Base-by-base conservation (phyloP, 2,797 vertebrate species). In the Gorsachius magnificus region DNA sequence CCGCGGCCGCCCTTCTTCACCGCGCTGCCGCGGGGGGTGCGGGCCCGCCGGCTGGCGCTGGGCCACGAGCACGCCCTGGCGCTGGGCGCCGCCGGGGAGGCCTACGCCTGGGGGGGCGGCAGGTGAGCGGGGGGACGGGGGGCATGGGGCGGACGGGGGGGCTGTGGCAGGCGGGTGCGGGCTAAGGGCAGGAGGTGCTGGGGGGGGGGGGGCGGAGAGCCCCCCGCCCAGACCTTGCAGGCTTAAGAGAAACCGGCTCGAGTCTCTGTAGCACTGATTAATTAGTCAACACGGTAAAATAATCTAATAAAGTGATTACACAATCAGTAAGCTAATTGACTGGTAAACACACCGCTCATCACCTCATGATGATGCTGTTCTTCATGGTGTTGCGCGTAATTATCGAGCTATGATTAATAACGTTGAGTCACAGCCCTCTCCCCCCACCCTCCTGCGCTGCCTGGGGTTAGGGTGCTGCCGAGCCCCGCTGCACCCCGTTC, bases 61-160 rank as follows among this genome's bases (percentile, higher is more conserved):
- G 98, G 99, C 29, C 89, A 96, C 3, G 98, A 99, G 66, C 99
- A 99, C n/a, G 98, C 79, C 5, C 8, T 99, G 68, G 97, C 99
- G 21, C 98, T 99, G 82, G 98, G 93, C 16, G 84, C 79, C 12
- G 89, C 83, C 11, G 99, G 98, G 33, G 95, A 95, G 20, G 96
- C 99, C 69, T 99, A 98, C 92, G 97, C 98, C 48, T 99, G 99
- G 99, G 99, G 99, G 53, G 93, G 97, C 15, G 99, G 99, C 90
- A 99, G 99, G 99, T 99, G 98, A 92, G 7, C 19, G 6, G 1
- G n/a, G 7, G 48, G 7, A 3, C 36, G 9, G 36, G 36, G 36
- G 36, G 36, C n/a, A n/a, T n/a, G n/a, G n/a, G n/a, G n/a, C n/a
- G n/a, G n/a, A n/a, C n/a, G n/a, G 45, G 36, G 36, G 36, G 36